A percentile compares a stretch with the other conserved stretches of the same genome.
Conservation (phyloP, 2,888 invertebrate genomes). For the Perizoma flavofasciatum region DNA sequence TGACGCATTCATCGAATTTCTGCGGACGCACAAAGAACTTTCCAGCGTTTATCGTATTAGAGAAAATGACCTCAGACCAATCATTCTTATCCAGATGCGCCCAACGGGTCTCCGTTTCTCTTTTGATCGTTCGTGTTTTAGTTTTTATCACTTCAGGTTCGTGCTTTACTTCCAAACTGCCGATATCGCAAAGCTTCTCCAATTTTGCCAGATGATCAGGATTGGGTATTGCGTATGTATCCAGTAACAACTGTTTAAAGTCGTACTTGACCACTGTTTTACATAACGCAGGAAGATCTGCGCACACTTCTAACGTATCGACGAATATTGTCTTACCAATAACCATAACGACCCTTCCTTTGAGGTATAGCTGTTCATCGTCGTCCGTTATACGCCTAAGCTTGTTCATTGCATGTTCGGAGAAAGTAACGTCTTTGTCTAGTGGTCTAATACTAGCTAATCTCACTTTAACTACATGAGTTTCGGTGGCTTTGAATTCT, state of each 20-base stretch:
- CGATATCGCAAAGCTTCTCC: slow-evolving; percentile 68
- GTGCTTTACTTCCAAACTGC: slow-evolving; percentile 44
- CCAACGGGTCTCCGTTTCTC: slow-evolving; percentile 57
- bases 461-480: slow-evolving; percentile 67
- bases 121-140: slow-evolving; percentile 31
- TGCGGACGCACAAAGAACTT: slow-evolving; percentile 77
- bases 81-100: slow-evolving; percentile 74
- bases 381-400: slow-evolving; percentile 57
- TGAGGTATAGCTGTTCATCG: slow-evolving; percentile 65
- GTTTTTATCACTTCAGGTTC: slow-evolving; percentile 37
- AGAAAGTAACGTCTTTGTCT: slow-evolving; percentile 70
- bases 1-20: slow-evolving; percentile 72
- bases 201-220: slow-evolving; percentile 77
- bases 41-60: slow-evolving; percentile 69
- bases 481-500: slow-evolving; percentile 72
- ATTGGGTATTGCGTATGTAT: slow-evolving; percentile 65
- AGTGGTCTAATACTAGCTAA: slow-evolving; percentile 66
- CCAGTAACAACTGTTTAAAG: slow-evolving; percentile 79
- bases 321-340: slow-evolving; percentile 86
- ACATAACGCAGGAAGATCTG: slow-evolving; percentile 75
- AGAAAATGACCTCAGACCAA: slow-evolving; percentile 69
- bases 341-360: slow-evolving; percentile 80
- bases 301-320: slow-evolving; percentile 84
- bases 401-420: slow-evolving; percentile 56
- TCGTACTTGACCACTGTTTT: slow-evolving; percentile 80